Conservation (phyloP, 1,140 invertebrate genomes). For the Caerostris extrusa region DNA sequence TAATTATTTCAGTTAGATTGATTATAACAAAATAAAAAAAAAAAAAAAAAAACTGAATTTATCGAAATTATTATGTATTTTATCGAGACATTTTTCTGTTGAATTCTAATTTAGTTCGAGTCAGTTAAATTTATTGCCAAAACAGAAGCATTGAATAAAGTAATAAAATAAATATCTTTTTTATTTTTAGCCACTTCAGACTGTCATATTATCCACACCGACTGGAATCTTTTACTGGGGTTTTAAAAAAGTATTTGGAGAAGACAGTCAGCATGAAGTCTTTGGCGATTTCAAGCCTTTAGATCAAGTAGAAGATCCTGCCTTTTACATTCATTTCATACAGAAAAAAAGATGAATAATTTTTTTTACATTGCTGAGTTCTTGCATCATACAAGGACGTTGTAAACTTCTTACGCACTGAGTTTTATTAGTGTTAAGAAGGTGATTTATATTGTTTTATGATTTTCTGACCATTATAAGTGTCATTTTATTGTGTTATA, state of each 20-base stretch:
- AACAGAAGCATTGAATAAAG: too few relatives aligned
- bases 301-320: constrained; percentile 85
- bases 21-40: too few relatives aligned
- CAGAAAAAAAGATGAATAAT: constrained; percentile 83
- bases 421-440: neutral
- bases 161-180: constrained; percentile 65
- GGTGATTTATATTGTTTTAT: neutral
- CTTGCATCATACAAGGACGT: neutral
- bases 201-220: constrained; percentile 93
- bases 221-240: constrained; percentile 86
- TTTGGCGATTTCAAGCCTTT: constrained; percentile 91
- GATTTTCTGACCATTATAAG: neutral
- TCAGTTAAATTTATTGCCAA: too few relatives aligned
- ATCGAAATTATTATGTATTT: too few relatives aligned
- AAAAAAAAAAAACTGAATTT: too few relatives aligned
- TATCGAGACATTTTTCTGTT: too few relatives aligned
- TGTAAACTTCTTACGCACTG: too few relatives aligned
- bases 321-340: constrained; percentile 92
- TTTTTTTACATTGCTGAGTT: neutral
- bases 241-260: constrained; percentile 88
- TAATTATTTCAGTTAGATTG: too few relatives aligned
- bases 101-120: too few relatives aligned
- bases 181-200: constrained; percentile 88
- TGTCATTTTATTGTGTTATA: neutral
- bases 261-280: constrained; percentile 86